Evolutionary conservation across 2,113 vertebrate genomes (phyloP).

Genomic region (Ariopsis seemanni): DNA sequence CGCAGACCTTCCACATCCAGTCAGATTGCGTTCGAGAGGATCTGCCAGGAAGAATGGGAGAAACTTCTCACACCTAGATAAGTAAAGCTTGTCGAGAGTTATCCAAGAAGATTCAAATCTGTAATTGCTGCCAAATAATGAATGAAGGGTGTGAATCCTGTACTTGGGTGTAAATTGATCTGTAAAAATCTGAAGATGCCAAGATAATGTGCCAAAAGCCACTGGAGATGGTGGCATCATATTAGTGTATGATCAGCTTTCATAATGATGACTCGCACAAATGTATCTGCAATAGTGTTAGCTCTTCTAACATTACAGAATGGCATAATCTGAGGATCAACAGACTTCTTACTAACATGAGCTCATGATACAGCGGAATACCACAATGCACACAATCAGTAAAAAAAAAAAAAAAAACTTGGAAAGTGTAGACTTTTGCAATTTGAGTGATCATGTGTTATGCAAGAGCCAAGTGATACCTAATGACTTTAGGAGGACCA

Average conservation of each 20-base stretch:
- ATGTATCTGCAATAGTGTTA: slow-evolving; percentile 17
- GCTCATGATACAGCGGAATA: slow-evolving; percentile 20
- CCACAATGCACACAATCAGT: slow-evolving; percentile 15
- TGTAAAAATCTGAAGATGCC: neutral
- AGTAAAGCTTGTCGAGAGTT: neutral
- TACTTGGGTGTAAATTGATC: neutral
- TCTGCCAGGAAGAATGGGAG: neutral
- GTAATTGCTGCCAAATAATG: neutral
- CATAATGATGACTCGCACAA: slow-evolving; percentile 29
- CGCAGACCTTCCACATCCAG: too few species aligned
- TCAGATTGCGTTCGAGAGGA: neutral
- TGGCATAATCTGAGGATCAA: slow-evolving; percentile 21
- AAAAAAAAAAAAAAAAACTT: neutral
- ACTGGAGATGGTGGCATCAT: neutral
- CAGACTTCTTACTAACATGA: slow-evolving; percentile 1
- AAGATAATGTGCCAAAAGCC: neutral
- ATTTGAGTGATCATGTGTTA: neutral
- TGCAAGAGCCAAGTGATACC: neutral
- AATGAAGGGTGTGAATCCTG: neutral
- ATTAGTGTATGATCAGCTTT: slow-evolving; percentile 18
- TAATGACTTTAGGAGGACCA: neutral
- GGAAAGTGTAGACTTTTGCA: neutral
- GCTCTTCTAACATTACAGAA: slow-evolving; percentile 3
- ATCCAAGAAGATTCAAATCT: too few species aligned
- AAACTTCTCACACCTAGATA: neutral